Percentiles rank a stretch among this genome's conserved stretches.
These are phyloP conservation scores for Vimba vimba DNA, from an alignment of 2,113 vertebrate species.

Conservation along the genomic window DNA sequence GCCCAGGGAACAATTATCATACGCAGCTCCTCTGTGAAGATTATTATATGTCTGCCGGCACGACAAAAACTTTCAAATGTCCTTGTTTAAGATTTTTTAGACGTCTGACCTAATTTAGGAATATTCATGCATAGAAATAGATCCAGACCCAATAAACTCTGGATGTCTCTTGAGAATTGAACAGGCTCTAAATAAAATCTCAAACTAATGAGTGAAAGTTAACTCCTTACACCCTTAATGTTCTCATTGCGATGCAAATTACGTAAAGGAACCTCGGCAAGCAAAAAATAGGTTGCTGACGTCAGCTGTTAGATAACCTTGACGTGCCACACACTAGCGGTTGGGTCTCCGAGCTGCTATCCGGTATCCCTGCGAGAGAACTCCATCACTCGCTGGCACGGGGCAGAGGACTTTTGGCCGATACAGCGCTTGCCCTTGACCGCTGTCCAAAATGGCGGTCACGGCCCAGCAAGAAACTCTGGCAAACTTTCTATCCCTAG, in stretches of 20 bases:
- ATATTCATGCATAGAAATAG: slow-evolving; percentile 42
- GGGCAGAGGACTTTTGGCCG: slow-evolving; percentile 52
- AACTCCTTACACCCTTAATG: background rate
- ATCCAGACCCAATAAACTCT: slow-evolving; percentile 26
- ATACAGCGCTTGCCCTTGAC: slow-evolving; percentile 65
- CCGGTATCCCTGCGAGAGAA: slow-evolving; percentile 59
- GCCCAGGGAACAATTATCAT: slow-evolving; percentile 15
- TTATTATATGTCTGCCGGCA: background rate
- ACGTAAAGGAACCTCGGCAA: slow-evolving; percentile 62
- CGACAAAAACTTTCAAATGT: background rate
- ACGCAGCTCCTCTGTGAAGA: background rate
- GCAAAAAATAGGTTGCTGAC: slow-evolving; percentile 68
- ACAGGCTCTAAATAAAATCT: background rate
- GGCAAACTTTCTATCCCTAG: slow-evolving; percentile 50
- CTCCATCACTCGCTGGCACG: slow-evolving; percentile 63
- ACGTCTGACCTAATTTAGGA: slow-evolving; percentile 37
- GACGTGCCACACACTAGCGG: slow-evolving; percentile 60
- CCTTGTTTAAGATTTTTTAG: slow-evolving; percentile 10
- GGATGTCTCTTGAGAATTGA: background rate
- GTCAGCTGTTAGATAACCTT: slow-evolving; percentile 59
- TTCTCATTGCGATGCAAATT: slow-evolving; percentile 26
- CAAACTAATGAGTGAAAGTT: slow-evolving; percentile 22
- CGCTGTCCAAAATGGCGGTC: slow-evolving; percentile 67
- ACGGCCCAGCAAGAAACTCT: slow-evolving; percentile 58
- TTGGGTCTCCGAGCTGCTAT: slow-evolving; percentile 41